Evolutionary conservation across 2,888 invertebrate genomes (phyloP).

Genomic region (Andrena dorsata): DNA sequence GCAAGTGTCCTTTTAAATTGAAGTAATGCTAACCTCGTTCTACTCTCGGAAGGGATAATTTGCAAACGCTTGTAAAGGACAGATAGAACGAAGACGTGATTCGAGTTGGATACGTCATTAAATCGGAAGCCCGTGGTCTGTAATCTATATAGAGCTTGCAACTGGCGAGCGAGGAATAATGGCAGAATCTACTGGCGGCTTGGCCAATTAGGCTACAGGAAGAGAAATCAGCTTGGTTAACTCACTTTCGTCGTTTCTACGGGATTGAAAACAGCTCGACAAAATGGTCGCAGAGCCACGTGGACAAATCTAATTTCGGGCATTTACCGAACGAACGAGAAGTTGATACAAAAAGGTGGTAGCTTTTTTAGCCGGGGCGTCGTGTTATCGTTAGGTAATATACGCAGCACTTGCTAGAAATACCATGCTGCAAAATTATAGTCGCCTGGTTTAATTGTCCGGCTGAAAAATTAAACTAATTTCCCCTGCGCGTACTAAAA

Average conservation of each 20-base stretch:
- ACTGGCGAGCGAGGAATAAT: slow-evolving; percentile 44
- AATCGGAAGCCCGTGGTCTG: slow-evolving; percentile 45
- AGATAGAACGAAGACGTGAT: slow-evolving; percentile 57
- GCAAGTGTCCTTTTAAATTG: neutral
- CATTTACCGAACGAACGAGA: slow-evolving; percentile 42
- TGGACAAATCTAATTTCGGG: slow-evolving; percentile 67
- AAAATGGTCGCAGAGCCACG: slow-evolving; percentile 67
- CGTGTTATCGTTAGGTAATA: slow-evolving; percentile 1
- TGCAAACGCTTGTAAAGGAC: neutral
- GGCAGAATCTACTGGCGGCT: slow-evolving; percentile 64
- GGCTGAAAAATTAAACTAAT: neutral
- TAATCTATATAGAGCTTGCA: slow-evolving; percentile 22
- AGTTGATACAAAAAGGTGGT: neutral
- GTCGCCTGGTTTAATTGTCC: slow-evolving; percentile 8
- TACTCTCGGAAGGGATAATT: neutral
- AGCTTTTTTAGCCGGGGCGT: neutral
- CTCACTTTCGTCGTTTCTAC: slow-evolving; percentile 73
- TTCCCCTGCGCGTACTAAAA: neutral
- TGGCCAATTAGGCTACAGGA: slow-evolving; percentile 72
- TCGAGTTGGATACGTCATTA: slow-evolving; percentile 40
- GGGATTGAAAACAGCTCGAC: slow-evolving; percentile 73
- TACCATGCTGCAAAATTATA: neutral
- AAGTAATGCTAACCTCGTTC: too few relatives aligned
- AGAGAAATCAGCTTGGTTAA: slow-evolving; percentile 75
- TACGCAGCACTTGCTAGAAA: neutral